Base-by-base conservation (phyloP, 2,888 invertebrate genomes). In the Eupithecia centaureata region DNA sequence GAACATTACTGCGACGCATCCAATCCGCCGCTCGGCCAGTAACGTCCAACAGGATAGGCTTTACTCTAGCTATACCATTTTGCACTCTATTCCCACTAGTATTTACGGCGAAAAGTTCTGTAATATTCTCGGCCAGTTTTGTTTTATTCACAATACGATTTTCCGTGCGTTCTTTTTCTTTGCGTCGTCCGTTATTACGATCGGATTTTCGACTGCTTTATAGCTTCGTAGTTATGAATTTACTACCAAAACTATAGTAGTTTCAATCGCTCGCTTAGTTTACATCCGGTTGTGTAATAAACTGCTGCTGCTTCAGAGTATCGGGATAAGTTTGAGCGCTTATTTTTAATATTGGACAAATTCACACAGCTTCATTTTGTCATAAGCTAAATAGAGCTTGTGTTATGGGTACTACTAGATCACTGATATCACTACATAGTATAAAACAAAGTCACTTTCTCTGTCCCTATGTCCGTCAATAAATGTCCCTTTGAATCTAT, bases 1-100 rank as follows among this genome's bases (percentile, higher is more conserved):
- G 86, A n/a, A 82, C 82, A 85, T 86, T 79, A 77, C 77, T 76
- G 73, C 75, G 76, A 79, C 76, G 76, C 76, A 75, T 76, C 73
- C 78, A 77, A 81, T 73, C 78, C 82, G 79, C 33, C 63, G 54
- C 72, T 75, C 77, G 75, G 81, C 76, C 70, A 73, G 70, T 79
- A 76, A 74, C 73, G 74, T 76, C 76, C 72, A 59, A 73, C 77
- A 72, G 74, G 80, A 82, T 77, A 77, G 77, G 75, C 72, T 65
- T n/a, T 61, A 66, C 62, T 61, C 56, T 1, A 27, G n/a, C 59
- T 65, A 59, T 2, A 18, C 15, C 13, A 73, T 69, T 61, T 32
- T 15, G 28, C 56, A 70, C 70, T 61, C 56, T 77, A 75, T 8
- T 0, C 0, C 0, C 1, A 18, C 54, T 0, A 0, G 4, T 5